Base-by-base conservation (phyloP, 2,113 vertebrate genomes). In the Zonotrichia leucophrys region DNA sequence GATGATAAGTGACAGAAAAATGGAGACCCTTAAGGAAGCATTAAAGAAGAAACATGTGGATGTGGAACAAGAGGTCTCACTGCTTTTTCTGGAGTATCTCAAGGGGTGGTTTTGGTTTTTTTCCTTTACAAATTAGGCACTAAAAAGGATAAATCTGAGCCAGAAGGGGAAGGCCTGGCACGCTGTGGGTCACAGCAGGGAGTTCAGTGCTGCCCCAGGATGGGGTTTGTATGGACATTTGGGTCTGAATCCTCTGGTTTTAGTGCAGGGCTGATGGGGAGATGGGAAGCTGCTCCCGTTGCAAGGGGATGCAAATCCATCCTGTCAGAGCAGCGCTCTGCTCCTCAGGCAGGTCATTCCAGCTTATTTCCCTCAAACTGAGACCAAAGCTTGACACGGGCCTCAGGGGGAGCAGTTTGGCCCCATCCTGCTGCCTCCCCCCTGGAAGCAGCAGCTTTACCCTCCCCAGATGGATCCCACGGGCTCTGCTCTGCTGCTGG, bases 1-100 rank as follows among this genome's bases (percentile, higher is more conserved):
- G 96, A 96, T 97, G 95, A 82, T 95, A 97, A 96, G 95, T 95
- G 97, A 96, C 96, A 94, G 96, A 95, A 95, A 96, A 96, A 97
- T 89, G 68, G 93, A 90, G 95, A 95, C 89, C 95, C 94, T 97
- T 90, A 94, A 96, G 96, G 95, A 94, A 95, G 47, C 76, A 81
- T 78, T 96, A 92, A 85, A 90, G 92, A 79, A 87, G 90, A 74
- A 90, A 69, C 74, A 23, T 9, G 50, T 53, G 72, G 86, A 23
- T 84, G 5, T 2, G 46, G 47, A 92, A 67, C 41, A 41, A 68
- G 90, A 89, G 49, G 64, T 67, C 83, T 92, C 14, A 1, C 23
- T 66, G 67, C 55, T 87, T 76, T 31, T 84, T 47, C 70, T 56
- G 86, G 80, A 68, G 22, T 24, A 70, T 89, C 50, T 89, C n/a